phyloP scores from a whole-genome alignment of 2,113 vertebrate genomes.

The Chinchilla lanigera region DNA sequence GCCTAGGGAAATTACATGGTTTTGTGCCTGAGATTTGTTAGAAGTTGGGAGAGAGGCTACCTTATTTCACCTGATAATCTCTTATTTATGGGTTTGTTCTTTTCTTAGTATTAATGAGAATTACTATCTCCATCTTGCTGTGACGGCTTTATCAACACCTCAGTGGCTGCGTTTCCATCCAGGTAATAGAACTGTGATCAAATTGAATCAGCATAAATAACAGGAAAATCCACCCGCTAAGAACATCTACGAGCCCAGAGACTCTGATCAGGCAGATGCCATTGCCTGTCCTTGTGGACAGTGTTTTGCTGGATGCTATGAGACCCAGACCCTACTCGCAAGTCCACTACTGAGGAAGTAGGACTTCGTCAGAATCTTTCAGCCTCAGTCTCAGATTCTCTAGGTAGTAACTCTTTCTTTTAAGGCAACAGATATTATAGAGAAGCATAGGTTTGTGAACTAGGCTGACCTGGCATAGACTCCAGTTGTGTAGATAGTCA shows the following conservation, averaged over 20 bases:
- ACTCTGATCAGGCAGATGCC: not conserved
- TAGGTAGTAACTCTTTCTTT: not conserved
- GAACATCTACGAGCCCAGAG: not conserved
- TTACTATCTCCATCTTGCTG: constrained; percentile 55
- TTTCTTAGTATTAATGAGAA: constrained; percentile 67
- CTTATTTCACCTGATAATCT: constrained; percentile 78
- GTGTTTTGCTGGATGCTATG: not conserved
- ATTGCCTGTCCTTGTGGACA: not conserved
- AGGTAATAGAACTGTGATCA: constrained; percentile 51
- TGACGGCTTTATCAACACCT: constrained; percentile 70
- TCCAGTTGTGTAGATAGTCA: not conserved
- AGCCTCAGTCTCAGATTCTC: not conserved
- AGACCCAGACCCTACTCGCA: not conserved
- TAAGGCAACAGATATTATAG: not conserved
- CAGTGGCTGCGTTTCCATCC: constrained; percentile 46
- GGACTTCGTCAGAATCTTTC: not conserved
- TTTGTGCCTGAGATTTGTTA: constrained; percentile 79
- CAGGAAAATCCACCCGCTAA: constrained; percentile 11
- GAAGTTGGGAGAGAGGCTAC: constrained; percentile 67
- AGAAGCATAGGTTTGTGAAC: not conserved
- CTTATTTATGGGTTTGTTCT: constrained; percentile 79
- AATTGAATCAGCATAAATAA: constrained; percentile 37
- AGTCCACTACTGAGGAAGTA: not conserved
- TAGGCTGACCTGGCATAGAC: not conserved
- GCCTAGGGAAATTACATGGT: constrained; percentile 70